Conservation (phyloP, 1,140 invertebrate species). For the Drosophila obscura region DNA sequence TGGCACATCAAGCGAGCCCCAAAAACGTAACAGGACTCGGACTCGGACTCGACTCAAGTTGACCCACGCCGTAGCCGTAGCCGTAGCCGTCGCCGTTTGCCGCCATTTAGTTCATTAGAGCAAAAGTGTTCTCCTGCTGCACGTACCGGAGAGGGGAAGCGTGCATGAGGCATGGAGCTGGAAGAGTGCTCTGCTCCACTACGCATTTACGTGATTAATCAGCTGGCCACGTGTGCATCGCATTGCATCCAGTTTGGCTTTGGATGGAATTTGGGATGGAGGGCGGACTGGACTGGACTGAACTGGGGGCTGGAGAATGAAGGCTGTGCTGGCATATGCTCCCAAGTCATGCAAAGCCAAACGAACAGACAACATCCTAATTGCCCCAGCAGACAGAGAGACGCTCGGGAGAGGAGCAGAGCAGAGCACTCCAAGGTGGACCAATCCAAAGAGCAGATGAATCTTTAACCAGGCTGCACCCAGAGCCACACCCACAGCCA, state of each 20-base stretch:
- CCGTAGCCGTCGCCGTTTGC: slow-evolving; percentile 40
- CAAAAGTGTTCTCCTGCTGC: slow-evolving; percentile 72
- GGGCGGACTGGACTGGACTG: background rate
- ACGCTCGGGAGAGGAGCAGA: background rate
- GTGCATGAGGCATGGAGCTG: slow-evolving; percentile 4
- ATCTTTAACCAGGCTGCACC: slow-evolving; percentile 31
- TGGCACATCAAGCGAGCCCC: slow-evolving; percentile 33
- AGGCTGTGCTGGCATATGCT: slow-evolving; percentile 50
- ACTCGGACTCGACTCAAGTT: slow-evolving; percentile 32
- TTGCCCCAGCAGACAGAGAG: slow-evolving; percentile 32
- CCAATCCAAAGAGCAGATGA: slow-evolving; percentile 22
- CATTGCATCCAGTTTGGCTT: slow-evolving; percentile 32
- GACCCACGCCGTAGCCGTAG: slow-evolving; percentile 15
- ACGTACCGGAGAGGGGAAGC: slow-evolving; percentile 43
- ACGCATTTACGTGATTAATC: slow-evolving; percentile 81
- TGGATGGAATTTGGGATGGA: slow-evolving; percentile 1
- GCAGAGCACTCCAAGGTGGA: slow-evolving; percentile 23
- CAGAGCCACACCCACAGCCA: too few relatives aligned
- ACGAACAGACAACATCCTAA: slow-evolving; percentile 56
- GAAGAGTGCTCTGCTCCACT: slow-evolving; percentile 44
- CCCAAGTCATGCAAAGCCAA: slow-evolving; percentile 72
- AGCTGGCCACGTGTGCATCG: slow-evolving; percentile 71
- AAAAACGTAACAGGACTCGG: slow-evolving; percentile 13
- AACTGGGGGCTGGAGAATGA: background rate
- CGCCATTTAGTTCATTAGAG: slow-evolving; percentile 80